A percentile compares a stretch with the other conserved stretches of the same genome.
phyloP scores from a whole-genome alignment of 2,888 invertebrate genomes.

The Machimus atricapillus region DNA sequence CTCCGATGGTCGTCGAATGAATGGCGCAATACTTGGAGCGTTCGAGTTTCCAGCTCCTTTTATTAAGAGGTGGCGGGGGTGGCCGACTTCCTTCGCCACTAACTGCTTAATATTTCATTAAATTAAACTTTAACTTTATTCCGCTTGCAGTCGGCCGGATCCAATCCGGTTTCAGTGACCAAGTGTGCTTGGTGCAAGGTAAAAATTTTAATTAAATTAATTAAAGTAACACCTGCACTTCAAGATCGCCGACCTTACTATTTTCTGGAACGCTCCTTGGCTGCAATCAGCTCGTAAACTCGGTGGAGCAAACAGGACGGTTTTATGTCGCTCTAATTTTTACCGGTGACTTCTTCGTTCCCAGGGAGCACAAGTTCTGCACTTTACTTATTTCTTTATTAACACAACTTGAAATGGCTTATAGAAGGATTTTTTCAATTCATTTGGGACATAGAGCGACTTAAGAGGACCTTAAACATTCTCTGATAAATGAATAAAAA shows the following conservation, averaged over 20 bases:
- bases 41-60: not conserved
- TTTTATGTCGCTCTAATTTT: not conserved
- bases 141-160: not conserved
- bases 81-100: not conserved
- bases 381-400: not conserved
- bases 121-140: slow-evolving; percentile 25
- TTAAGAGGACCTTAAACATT: no score
- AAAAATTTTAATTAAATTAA: slow-evolving; percentile 34
- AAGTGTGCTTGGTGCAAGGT: not conserved
- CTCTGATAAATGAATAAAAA: no score
- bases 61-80: not conserved
- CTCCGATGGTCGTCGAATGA: not conserved
- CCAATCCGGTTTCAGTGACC: not conserved
- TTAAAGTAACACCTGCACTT: slow-evolving; percentile 32
- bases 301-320: not conserved
- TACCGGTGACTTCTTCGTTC: not conserved
- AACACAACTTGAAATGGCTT: not conserved
- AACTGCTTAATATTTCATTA: slow-evolving; percentile 27
- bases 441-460: not conserved
- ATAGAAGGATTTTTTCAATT: not conserved
- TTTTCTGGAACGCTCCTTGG: not conserved
- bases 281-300: not conserved
- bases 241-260: not conserved
- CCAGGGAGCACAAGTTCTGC: not conserved
- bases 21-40: not conserved